Evolutionary conservation across 2,888 invertebrate genomes (phyloP).

Genomic region (Crematogaster levior): DNA sequence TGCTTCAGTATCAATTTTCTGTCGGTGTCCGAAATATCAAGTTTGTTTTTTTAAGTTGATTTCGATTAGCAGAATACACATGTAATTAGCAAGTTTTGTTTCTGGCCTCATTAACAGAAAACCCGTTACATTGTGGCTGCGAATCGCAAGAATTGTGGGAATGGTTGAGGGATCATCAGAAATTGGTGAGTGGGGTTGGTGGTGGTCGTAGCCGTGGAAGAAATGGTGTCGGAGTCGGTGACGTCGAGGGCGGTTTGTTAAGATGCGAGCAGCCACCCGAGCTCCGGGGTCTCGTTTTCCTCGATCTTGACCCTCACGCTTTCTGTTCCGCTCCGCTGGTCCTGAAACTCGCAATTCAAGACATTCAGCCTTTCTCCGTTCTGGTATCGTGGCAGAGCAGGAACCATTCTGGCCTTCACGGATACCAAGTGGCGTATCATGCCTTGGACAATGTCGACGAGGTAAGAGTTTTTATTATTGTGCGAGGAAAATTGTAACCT

Average conservation of each 20-base stretch:
- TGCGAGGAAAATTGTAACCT: conserved; percentile 1
- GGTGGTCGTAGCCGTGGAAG: conserved; percentile 78
- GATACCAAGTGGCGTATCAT: conserved; percentile 95
- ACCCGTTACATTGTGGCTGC: conserved; percentile 96
- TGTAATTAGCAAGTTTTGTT: conserved; percentile 16
- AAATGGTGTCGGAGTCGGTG: conserved; percentile 76
- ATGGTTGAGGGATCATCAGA: conserved; percentile 96
- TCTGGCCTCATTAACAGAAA: conserved; percentile 88
- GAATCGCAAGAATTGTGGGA: conserved; percentile 96
- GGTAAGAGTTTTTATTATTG: conserved; percentile 83
- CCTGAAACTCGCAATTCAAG: conserved; percentile 94
- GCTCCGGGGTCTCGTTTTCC: conserved; percentile 91
- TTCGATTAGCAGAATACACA: background rate
- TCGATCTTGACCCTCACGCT: conserved; percentile 92
- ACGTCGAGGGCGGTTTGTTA: conserved; percentile 85
- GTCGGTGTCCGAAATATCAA: background rate
- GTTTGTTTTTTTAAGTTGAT: background rate
- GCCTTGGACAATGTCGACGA: conserved; percentile 89
- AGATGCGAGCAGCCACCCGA: conserved; percentile 94
- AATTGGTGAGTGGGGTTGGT: conserved; percentile 89
- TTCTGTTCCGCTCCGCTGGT: conserved; percentile 95
- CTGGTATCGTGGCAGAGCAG: conserved; percentile 96
- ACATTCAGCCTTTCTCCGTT: conserved; percentile 95
- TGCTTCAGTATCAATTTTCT: background rate
- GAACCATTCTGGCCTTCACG: conserved; percentile 94